phyloP scores from a whole-genome alignment of 2,888 invertebrate species.

The Lapara coniferarum region DNA sequence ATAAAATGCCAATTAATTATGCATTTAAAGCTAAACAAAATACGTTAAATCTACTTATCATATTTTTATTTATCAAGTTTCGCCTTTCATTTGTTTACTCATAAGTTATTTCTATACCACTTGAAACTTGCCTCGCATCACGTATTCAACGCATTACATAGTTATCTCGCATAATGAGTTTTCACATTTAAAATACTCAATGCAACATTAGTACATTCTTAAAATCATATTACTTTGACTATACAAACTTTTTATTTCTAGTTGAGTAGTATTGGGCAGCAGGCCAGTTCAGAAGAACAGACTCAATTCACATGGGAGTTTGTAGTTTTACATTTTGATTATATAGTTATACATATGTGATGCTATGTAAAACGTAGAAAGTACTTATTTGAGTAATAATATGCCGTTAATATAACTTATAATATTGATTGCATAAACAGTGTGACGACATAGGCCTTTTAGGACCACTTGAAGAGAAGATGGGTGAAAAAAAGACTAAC shows the following conservation, averaged over 20 bases:
- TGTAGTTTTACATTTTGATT: not conserved
- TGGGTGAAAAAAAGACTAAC: not conserved
- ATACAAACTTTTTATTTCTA: slow-evolving; percentile 10
- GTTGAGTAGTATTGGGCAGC: not conserved
- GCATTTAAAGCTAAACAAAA: no score
- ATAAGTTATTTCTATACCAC: not conserved
- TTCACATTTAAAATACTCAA: slow-evolving; percentile 5
- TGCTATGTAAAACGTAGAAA: no score
- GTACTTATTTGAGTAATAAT: no score
- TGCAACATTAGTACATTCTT: slow-evolving; percentile 4
- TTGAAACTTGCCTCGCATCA: not conserved
- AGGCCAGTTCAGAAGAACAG: not conserved
- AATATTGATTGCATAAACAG: no score
- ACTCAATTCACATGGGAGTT: not conserved
- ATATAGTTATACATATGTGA: no score
- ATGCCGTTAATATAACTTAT: no score
- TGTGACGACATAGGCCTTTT: no score
- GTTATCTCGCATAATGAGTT: slow-evolving; percentile 14
- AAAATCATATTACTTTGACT: not conserved
- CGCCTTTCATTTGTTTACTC: not conserved
- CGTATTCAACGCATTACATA: not conserved
- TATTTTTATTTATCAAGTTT: no score
- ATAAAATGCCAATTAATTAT: no score
- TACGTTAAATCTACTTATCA: no score
- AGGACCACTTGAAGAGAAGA: no score